Conservation (phyloP, 1,140 invertebrate species). For the Cotesia vestalis region DNA sequence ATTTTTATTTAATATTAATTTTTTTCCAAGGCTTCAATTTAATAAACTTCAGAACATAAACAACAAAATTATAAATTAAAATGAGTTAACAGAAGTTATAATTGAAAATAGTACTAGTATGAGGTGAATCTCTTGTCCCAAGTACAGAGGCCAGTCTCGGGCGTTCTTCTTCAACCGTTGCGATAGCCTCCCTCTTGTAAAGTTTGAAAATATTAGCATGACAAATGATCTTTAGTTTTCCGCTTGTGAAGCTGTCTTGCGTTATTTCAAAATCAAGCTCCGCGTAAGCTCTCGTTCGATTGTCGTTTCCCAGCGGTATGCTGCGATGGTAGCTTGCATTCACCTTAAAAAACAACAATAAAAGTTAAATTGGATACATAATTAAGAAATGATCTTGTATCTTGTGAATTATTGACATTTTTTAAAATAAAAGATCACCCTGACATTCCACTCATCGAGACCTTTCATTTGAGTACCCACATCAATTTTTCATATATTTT, state of each 20-base stretch:
- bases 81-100: background rate
- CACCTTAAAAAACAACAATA: no score
- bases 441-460: constrained; percentile 51
- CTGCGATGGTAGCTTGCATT: constrained; percentile 59
- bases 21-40: no score
- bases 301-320: constrained; percentile 58
- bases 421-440: no score
- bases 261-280: constrained; percentile 68
- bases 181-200: constrained; percentile 66
- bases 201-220: constrained; percentile 71
- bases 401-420: no score
- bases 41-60: no score
- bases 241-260: constrained; percentile 70
- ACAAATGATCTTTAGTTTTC: constrained; percentile 71
- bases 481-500: no score
- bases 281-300: constrained; percentile 52
- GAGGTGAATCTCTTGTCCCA: constrained; percentile 71
- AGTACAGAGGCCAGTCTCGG: constrained; percentile 74
- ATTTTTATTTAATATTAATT: no score
- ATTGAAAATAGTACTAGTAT: constrained; percentile 47
- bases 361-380: no score
- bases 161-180: constrained; percentile 72
- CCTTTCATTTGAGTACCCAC: constrained; percentile 31
- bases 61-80: background rate
- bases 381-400: no score